Percentiles rank a stretch among this genome's conserved stretches.
phyloP scores from a whole-genome alignment of 2,888 invertebrate genomes.

The Teinopalpus imperialis region DNA sequence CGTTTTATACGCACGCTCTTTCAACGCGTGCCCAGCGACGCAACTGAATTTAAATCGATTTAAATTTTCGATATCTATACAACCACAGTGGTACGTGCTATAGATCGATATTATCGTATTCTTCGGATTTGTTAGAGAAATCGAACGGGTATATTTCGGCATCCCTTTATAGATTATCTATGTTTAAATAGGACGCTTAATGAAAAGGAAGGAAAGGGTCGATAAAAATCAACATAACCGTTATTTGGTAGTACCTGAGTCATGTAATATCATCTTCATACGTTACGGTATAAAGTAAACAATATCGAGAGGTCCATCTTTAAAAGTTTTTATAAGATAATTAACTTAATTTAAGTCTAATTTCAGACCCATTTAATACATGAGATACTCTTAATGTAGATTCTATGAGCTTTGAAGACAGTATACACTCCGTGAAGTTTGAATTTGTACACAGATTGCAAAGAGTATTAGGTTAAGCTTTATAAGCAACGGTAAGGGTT shows the following conservation, averaged over 20 bases:
- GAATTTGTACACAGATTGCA: too few relatives aligned
- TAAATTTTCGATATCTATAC: conserved; percentile 53
- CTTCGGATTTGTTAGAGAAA: conserved; percentile 37
- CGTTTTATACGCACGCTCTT: conserved; percentile 62
- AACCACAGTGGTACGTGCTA: conserved; percentile 46
- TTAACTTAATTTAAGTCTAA: too few relatives aligned
- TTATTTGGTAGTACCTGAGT: background rate
- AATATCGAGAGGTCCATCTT: background rate
- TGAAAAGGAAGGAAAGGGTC: conserved; percentile 21
- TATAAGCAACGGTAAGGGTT: too few relatives aligned
- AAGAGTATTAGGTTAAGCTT: too few relatives aligned
- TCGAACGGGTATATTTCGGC: conserved; percentile 22
- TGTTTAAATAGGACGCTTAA: conserved; percentile 20
- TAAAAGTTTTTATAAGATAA: too few relatives aligned
- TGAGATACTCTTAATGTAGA: too few relatives aligned
- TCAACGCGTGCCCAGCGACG: conserved; percentile 59
- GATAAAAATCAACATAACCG: conserved; percentile 17
- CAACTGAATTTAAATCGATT: conserved; percentile 62
- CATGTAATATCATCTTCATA: background rate
- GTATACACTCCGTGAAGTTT: too few relatives aligned
- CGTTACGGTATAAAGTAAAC: background rate
- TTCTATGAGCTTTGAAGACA: too few relatives aligned
- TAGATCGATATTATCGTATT: conserved; percentile 43
- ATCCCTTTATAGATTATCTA: conserved; percentile 24
- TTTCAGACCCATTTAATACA: too few relatives aligned